phyloP scores from a whole-genome alignment of 2,888 invertebrate species.

The Drosophila pegasa region DNA sequence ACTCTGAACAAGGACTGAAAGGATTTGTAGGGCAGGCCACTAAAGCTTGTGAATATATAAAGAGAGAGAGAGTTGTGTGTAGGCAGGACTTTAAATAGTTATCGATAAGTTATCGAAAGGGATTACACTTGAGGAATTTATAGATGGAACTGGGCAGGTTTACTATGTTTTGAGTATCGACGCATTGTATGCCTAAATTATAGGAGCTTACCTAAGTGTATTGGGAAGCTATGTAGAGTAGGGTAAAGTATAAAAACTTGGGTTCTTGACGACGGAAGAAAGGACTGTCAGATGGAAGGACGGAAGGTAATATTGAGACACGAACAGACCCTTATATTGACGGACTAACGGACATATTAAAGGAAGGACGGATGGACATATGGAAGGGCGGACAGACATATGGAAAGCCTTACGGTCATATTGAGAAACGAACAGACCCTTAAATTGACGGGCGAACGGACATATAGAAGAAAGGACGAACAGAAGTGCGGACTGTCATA shows the following conservation, averaged over 20 bases:
- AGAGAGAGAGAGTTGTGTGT: no score
- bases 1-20: background rate
- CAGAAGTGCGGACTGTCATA: background rate
- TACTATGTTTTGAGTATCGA: background rate
- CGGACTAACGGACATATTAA: background rate
- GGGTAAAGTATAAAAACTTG: no score
- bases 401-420: background rate
- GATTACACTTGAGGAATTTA: background rate
- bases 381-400: background rate
- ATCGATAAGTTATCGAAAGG: conserved; percentile 2
- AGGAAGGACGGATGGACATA: background rate
- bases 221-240: no score
- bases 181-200: background rate
- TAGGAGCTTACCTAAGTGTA: no score
- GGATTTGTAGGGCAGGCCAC: background rate
- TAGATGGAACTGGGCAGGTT: background rate
- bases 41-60: no score
- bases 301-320: no score
- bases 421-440: background rate
- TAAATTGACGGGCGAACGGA: background rate
- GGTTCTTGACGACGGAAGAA: background rate
- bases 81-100: no score
- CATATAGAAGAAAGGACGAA: background rate
- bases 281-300: background rate
- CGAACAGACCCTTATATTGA: background rate